A percentile compares a stretch with the other conserved stretches of the same genome.
phyloP scores from a whole-genome alignment of 2,888 invertebrate genomes.

The Ormia ochracea region DNA sequence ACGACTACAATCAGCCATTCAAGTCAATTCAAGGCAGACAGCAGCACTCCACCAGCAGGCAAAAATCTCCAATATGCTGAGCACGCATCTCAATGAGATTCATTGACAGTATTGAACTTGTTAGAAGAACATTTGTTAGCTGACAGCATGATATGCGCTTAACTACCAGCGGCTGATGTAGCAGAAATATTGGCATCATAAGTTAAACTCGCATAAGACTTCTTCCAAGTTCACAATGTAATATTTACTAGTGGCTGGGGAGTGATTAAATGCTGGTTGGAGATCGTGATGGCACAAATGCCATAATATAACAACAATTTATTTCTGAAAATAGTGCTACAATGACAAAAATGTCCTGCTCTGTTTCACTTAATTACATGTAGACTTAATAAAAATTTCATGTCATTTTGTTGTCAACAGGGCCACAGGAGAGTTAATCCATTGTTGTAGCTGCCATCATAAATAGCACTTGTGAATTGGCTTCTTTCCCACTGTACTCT shows the following conservation, averaged over 20 bases:
- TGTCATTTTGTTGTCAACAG: too few relatives aligned
- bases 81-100: slow-evolving; percentile 59
- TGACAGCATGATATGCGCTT: slow-evolving; percentile 11
- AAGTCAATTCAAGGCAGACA: slow-evolving; percentile 27
- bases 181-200: not conserved
- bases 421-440: too few relatives aligned
- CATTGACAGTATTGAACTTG: slow-evolving; percentile 49
- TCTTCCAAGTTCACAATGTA: not conserved
- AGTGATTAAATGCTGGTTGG: slow-evolving; percentile 24
- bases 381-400: too few relatives aligned
- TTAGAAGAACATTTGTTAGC: slow-evolving; percentile 38
- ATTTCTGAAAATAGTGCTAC: slow-evolving; percentile 36
- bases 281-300: slow-evolving; percentile 4
- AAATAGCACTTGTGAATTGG: too few relatives aligned
- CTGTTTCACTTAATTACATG: too few relatives aligned
- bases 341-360: too few relatives aligned
- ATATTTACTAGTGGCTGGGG: slow-evolving; percentile 24
- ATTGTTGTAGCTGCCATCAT: too few relatives aligned
- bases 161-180: not conserved
- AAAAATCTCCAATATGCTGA: slow-evolving; percentile 46
- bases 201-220: too few relatives aligned
- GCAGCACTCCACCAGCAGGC: slow-evolving; percentile 24
- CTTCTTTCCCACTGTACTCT: too few relatives aligned
- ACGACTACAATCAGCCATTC: slow-evolving; percentile 14
- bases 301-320: slow-evolving; percentile 35